These are phyloP conservation scores for Sapayoa aenigma DNA, from an alignment of 2,113 vertebrate species.

Conservation along the genomic window DNA sequence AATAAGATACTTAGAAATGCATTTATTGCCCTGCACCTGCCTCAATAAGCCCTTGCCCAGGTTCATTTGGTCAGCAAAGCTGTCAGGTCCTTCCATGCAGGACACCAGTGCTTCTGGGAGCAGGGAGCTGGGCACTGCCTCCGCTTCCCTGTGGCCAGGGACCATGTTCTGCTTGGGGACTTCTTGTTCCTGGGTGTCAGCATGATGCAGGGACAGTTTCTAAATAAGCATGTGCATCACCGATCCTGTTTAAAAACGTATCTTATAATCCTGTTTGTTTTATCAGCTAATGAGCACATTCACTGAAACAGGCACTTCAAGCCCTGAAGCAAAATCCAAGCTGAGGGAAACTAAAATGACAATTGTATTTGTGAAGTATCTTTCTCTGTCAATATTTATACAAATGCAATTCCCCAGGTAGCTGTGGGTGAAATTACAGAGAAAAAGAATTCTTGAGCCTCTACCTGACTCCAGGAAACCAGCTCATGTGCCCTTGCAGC, in stretches of 20 bases:
- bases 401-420: neutral
- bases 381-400: slow-evolving; percentile 12
- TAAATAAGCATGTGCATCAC: neutral
- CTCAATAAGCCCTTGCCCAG: neutral
- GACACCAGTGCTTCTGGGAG: neutral
- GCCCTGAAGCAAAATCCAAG: neutral
- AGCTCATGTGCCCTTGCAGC: accelerated
- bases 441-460: neutral
- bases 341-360: neutral
- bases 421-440: neutral
- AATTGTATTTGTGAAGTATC: neutral
- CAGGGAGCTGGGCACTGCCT: neutral
- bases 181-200: neutral
- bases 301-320: neutral
- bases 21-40: neutral
- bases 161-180: neutral
- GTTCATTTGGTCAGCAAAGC: neutral
- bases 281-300: neutral
- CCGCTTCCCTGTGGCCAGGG: neutral
- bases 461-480: neutral
- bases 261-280: neutral
- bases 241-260: neutral
- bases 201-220: neutral
- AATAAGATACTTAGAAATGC: neutral
- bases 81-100: neutral